Conservation (phyloP, 1,140 invertebrate species). For the Ips nitidus region DNA sequence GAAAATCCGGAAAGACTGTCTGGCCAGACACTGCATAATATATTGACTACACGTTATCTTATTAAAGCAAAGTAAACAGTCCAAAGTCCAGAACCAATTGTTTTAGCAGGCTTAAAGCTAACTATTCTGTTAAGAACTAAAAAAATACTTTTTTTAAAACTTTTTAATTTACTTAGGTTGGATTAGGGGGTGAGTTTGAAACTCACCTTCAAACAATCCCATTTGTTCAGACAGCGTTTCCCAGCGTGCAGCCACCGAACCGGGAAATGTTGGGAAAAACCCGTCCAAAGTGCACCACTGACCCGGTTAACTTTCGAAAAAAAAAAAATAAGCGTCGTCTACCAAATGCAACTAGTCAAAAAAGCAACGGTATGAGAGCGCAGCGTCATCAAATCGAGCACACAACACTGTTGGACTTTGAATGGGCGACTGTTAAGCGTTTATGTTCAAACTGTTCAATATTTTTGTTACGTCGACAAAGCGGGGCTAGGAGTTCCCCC, state of each 20-base stretch:
- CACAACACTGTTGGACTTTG: conserved; percentile 26
- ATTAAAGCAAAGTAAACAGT: no score
- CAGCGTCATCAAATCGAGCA: conserved; percentile 25
- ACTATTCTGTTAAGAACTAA: no score
- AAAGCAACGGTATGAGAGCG: neutral
- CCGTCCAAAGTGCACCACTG: conserved; percentile 12
- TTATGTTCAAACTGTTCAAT: conserved; percentile 15
- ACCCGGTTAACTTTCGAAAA: conserved; percentile 28
- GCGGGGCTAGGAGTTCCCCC: conserved; percentile 14
- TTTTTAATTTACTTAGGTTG: no score
- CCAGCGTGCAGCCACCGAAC: neutral
- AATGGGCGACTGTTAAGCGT: conserved; percentile 26
- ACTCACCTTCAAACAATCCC: conserved; percentile 28
- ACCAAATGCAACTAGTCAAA: conserved; percentile 6
- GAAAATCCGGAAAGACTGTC: no score
- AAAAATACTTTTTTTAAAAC: no score
- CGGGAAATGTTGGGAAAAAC: neutral
- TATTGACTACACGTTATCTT: no score
- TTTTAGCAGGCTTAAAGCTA: no score
- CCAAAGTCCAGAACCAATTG: no score
- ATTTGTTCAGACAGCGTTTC: conserved; percentile 9
- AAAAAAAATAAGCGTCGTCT: neutral
- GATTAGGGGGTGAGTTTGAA: neutral
- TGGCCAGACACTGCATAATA: no score
- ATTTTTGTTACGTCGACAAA: conserved; percentile 22